Conservation (phyloP, 2,113 vertebrate species). For the Nesogale talazaci region DNA sequence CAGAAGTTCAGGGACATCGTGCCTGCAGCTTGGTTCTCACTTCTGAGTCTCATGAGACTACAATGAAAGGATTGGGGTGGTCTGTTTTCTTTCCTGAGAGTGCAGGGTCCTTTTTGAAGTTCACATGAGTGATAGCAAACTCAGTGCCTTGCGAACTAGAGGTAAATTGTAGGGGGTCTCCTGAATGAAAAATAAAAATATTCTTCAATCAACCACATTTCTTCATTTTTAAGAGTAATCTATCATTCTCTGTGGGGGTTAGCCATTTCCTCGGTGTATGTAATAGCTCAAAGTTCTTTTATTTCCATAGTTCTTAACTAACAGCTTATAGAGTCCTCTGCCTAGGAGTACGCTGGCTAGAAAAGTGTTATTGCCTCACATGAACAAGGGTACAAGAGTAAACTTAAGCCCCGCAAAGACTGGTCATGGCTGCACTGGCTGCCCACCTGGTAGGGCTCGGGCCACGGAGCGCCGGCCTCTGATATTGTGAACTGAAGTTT, state of each 20-base stretch:
- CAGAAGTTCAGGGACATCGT: background rate
- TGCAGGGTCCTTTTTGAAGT: background rate
- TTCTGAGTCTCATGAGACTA: background rate
- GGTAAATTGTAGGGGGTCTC: background rate
- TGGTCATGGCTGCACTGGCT: too few relatives aligned
- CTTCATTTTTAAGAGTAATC: background rate
- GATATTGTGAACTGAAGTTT: too few relatives aligned
- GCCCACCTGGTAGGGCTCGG: too few relatives aligned
- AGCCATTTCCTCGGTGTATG: background rate
- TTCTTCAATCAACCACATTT: background rate
- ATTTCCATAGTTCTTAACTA: background rate
- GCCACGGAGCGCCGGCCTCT: too few relatives aligned
- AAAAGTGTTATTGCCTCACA: background rate
- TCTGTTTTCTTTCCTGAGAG: background rate
- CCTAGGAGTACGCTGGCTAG: background rate
- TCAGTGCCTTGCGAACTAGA: background rate
- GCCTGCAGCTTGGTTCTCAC: background rate
- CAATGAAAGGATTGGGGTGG: background rate
- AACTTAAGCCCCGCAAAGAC: too few relatives aligned
- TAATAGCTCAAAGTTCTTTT: background rate
- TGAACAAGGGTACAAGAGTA: background rate
- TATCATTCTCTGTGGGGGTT: background rate
- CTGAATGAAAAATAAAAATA: background rate
- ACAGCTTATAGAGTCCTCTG: background rate
- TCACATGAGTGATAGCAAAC: background rate